Evolutionary conservation across 2,888 invertebrate genomes (phyloP).

Genomic region (Mystacides longicornis): DNA sequence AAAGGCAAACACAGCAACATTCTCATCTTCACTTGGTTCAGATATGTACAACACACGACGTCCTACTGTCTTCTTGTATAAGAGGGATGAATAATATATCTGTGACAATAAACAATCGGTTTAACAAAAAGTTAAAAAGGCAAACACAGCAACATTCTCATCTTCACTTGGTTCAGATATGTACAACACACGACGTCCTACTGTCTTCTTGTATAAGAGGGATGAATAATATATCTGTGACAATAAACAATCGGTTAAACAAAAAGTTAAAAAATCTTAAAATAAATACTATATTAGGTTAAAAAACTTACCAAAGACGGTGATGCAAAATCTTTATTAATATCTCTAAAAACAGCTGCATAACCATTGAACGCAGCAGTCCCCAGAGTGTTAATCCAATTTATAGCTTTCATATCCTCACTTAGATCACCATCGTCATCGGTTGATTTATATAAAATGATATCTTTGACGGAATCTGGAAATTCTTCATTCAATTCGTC

Average conservation of each 20-base stretch:
- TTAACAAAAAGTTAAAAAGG: no score
- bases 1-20: constrained; percentile 40
- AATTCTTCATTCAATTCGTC: constrained; percentile 9
- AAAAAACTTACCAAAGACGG: constrained; percentile 53
- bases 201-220: constrained; percentile 67
- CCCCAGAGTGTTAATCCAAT: constrained; percentile 68
- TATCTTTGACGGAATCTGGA: constrained; percentile 32
- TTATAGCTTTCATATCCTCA: constrained; percentile 51
- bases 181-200: constrained; percentile 66
- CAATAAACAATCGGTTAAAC: no score
- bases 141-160: constrained; percentile 37
- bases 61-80: constrained; percentile 75
- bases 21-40: constrained; percentile 36
- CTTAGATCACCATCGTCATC: constrained; percentile 14
- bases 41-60: constrained; percentile 57
- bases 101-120: no score
- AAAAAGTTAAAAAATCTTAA: no score
- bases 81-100: constrained; percentile 73
- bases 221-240: constrained; percentile 75
- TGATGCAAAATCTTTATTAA: constrained; percentile 45
- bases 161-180: constrained; percentile 38
- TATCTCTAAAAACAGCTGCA: constrained; percentile 63
- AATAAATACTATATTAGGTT: neutral
- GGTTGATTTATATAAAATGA: constrained; percentile 30
- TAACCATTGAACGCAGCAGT: constrained; percentile 65